A percentile compares a stretch with the other conserved stretches of the same genome.
Conservation (phyloP, 1,140 invertebrate species). For the Brachionus plicatilis region DNA sequence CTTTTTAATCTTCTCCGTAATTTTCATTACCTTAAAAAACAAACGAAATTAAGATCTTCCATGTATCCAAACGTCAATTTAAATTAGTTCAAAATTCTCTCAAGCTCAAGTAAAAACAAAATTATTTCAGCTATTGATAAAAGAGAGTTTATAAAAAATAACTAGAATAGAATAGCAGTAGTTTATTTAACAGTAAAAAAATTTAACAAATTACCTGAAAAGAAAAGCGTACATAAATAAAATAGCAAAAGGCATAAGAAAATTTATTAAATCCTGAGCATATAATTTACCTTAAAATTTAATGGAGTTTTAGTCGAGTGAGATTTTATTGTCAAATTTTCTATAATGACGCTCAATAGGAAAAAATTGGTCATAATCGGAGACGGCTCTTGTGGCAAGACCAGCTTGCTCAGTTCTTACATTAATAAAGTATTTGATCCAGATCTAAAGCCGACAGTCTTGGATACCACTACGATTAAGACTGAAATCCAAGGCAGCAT, state of each 20-base stretch:
- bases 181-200: background rate
- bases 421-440: slow-evolving; percentile 53
- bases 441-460: slow-evolving; percentile 54
- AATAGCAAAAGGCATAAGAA: background rate
- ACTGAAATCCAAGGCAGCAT: background rate
- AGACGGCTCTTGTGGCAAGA: slow-evolving; percentile 56
- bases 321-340: background rate
- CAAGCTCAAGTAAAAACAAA: background rate
- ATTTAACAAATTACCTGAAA: background rate
- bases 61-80: background rate
- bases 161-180: slow-evolving; percentile 1
- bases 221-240: background rate
- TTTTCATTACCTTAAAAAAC: background rate
- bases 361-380: slow-evolving; percentile 54
- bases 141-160: background rate
- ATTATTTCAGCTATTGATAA: background rate
- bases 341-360: background rate
- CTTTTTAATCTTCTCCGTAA: background rate
- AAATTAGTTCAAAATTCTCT: slow-evolving; percentile 6
- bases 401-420: slow-evolving; percentile 55
- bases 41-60: background rate
- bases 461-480: slow-evolving; percentile 65
- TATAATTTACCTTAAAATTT: background rate
- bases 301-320: background rate
- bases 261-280: background rate